Evolutionary conservation across 2,888 invertebrate species (phyloP).

Genomic region (Mellilla xanthometata): DNA sequence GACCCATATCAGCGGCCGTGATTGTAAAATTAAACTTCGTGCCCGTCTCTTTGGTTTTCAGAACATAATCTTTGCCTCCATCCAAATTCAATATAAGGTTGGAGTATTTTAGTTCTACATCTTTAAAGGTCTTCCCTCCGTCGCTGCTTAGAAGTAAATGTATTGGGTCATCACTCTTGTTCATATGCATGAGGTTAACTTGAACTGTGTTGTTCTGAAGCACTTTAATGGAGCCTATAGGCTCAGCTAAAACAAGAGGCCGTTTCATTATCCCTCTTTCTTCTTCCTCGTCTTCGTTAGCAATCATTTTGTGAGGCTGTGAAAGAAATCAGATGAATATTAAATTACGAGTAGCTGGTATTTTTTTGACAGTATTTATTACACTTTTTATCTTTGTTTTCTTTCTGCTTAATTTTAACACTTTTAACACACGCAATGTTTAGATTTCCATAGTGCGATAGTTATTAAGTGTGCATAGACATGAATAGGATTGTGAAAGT

Average conservation of each 20-base stretch:
- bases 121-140: slow-evolving; percentile 61
- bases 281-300: slow-evolving; percentile 34
- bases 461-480: too few species aligned
- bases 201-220: slow-evolving; percentile 74
- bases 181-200: slow-evolving; percentile 67
- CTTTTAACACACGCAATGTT: too few species aligned
- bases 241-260: slow-evolving; percentile 62
- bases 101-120: slow-evolving; percentile 63
- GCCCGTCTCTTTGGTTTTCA: slow-evolving; percentile 74
- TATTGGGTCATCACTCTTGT: slow-evolving; percentile 62
- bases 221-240: slow-evolving; percentile 72
- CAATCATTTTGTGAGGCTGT: slow-evolving; percentile 36
- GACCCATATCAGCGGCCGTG: slow-evolving; percentile 47
- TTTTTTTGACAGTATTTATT: neutral
- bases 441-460: too few species aligned
- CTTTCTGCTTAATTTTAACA: too few species aligned
- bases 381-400: too few species aligned
- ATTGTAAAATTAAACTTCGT: slow-evolving; percentile 76
- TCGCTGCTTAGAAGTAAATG: slow-evolving; percentile 67
- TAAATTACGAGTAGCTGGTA: neutral
- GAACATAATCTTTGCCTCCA: slow-evolving; percentile 69
- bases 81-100: slow-evolving; percentile 69
- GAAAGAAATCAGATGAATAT: slow-evolving; percentile 7
- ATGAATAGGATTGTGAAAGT: too few species aligned
- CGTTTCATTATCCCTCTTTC: slow-evolving; percentile 17